These are phyloP conservation scores for Riparia riparia DNA, from an alignment of 2,113 vertebrate species.

Conservation along the genomic window DNA sequence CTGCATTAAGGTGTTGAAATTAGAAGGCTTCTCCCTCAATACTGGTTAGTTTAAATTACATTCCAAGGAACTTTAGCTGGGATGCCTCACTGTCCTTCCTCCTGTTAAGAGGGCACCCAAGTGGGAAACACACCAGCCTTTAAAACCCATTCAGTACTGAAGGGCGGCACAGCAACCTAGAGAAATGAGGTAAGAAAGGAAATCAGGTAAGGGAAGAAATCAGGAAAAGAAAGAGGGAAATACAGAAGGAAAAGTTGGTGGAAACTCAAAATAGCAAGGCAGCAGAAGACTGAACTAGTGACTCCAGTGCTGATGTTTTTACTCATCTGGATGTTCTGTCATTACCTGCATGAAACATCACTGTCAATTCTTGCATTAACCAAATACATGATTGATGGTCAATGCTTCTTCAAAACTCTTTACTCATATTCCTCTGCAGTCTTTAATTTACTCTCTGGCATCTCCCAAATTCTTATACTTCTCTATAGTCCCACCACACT, in stretches of 20 bases:
- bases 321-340: neutral
- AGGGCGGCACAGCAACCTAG: neutral
- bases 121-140: neutral
- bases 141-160: neutral
- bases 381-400: neutral
- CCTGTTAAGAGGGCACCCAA: rapidly evolving
- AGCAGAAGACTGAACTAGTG: neutral
- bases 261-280: neutral
- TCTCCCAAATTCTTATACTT: neutral
- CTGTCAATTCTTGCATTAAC: neutral
- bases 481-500: neutral
- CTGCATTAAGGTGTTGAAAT: neutral
- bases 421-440: neutral
- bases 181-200: neutral
- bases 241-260: neutral
- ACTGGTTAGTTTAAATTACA: neutral
- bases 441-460: neutral
- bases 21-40: neutral
- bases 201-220: neutral
- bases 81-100: neutral
- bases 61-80: neutral
- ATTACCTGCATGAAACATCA: neutral
- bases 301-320: neutral
- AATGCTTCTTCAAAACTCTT: neutral
- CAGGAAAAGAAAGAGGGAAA: neutral